Evolutionary conservation across 1,140 invertebrate species (phyloP), one percentile per base, ranked within the genome.

Genomic region (Drosophila nebulosa): DNA sequence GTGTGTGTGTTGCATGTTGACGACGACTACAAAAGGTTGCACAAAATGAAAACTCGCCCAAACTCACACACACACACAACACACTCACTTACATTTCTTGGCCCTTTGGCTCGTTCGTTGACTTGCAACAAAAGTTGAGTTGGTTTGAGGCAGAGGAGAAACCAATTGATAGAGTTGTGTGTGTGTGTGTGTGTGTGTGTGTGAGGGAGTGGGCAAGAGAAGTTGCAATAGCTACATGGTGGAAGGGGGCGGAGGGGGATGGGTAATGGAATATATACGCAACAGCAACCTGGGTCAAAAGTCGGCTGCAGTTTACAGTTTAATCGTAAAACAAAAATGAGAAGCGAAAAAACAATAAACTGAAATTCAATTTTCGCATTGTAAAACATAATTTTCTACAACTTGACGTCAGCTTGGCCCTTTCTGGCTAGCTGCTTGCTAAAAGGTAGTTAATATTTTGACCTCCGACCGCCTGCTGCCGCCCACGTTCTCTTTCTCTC

Each of bases 331-430:
- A 65, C 39, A 66, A 64, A 78, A 74, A 64, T 57, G 69, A n/a
- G 58, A 61, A 53, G 46, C 53, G 21, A 50, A 64, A 76, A 76
- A 76, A 77, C 73, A 74, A 79, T 76, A 76, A 79, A 75, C 50
- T 77, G 71, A 58, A 81, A 81, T 81, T 81, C 78, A 81, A 80
- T 81, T 81, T 81, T 80, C 78, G 55, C 60, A 80, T 62, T 81
- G 78, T 81, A 81, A 81, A 80, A 81, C 79, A 81, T 80, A 81
- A 80, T 80, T 81, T 81, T 71, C 63, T 76, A 76, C 74, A 76
- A 75, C 73, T 75, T 75, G 73, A 75, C 73, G 73, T 75, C 73
- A 75, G 73, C 73, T 75, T 75, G 73, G 71, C 64, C 73, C 64
- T 62, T 52, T 18, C 18, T 32, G 30, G 69, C 70, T 74, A 74